Evolutionary conservation across 2,113 vertebrate genomes (phyloP), one percentile per base, ranked within the genome.

Genomic region (Actinemys pallida): DNA sequence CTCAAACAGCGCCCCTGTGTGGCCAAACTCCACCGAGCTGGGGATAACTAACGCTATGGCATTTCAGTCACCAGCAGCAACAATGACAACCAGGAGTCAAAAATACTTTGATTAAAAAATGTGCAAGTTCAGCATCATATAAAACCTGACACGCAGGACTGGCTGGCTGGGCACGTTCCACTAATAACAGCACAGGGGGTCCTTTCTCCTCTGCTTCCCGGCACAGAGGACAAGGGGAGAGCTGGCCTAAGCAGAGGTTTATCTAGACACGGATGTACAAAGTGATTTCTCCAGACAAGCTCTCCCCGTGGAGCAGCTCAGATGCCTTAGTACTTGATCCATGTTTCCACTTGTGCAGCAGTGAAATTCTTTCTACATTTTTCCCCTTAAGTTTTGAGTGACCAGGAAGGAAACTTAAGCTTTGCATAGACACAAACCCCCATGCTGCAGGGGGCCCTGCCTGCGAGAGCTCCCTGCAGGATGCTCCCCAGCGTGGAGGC

Each of bases 401-500:
- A 54, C 20, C 53, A 54, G 20, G 20, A 54, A 54, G 53, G 53
- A 54, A 54, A 54, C 53, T 19, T 53, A 20, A 42, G 69, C 52
- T 76, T 76, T 76, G n/a, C 29, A 62, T 72, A 94, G 92, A 86
- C 65, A 90, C 89, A 87, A 95, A 94, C 79, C 93, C 88, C 10
- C 35, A 17, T 24, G 24, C 20, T n/a, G 31, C 4, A 10, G n/a
- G 6, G 12, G 52, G 49, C 35, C 2, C 5, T 54, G n/a, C 24
- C 11, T 2, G 25, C 5, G 50, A 53, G 81, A 42, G 53, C 25
- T 6, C 80, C 47, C 80, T 19, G 54, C 81, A 59, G 89, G 59
- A 29, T 35, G 92, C 95, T 96, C 95, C 95, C 94, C 93, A 96
- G 95, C 95, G 79, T n/a, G 56, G 42, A 87, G 81, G 94, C 95